These are phyloP conservation scores for Morone chrysops DNA, from an alignment of 2,113 vertebrate species.

Conservation along the genomic window DNA sequence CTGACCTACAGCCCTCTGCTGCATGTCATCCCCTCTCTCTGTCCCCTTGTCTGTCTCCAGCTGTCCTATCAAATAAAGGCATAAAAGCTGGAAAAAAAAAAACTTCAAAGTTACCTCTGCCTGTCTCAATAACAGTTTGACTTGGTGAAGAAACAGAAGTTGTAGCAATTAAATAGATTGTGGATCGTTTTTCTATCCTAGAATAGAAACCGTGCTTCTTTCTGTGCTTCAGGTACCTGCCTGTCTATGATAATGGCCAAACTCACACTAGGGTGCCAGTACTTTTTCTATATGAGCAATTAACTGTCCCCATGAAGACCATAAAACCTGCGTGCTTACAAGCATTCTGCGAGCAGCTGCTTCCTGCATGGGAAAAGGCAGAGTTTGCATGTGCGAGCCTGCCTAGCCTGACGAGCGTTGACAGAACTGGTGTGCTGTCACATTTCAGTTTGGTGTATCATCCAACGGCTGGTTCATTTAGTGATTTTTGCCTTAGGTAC, in stretches of 20 bases:
- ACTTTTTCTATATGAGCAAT: neutral
- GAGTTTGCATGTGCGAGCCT: slow-evolving; percentile 35
- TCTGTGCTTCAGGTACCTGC: neutral
- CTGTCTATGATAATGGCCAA: slow-evolving; percentile 21
- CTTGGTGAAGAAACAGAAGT: neutral
- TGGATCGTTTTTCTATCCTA: neutral
- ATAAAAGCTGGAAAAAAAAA: no score
- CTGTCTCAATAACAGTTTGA: neutral
- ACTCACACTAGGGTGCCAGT: neutral
- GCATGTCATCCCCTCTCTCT: no score
- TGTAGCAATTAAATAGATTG: neutral
- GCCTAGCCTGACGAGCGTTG: slow-evolving; percentile 11
- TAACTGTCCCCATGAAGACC: neutral
- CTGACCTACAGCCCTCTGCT: no score
- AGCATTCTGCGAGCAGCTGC: slow-evolving; percentile 3
- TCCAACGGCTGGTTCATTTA: neutral
- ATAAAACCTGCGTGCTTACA: neutral
- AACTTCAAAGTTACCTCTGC: neutral
- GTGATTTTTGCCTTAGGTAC: neutral
- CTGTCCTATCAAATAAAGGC: no score
- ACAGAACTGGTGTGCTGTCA: neutral
- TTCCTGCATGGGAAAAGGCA: slow-evolving; percentile 22
- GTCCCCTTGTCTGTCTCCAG: no score
- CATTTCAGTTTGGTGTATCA: slow-evolving; percentile 8
- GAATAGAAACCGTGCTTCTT: neutral